Evolutionary conservation across 2,888 invertebrate genomes (phyloP).

Genomic region (Bembecia ichneumoniformis): DNA sequence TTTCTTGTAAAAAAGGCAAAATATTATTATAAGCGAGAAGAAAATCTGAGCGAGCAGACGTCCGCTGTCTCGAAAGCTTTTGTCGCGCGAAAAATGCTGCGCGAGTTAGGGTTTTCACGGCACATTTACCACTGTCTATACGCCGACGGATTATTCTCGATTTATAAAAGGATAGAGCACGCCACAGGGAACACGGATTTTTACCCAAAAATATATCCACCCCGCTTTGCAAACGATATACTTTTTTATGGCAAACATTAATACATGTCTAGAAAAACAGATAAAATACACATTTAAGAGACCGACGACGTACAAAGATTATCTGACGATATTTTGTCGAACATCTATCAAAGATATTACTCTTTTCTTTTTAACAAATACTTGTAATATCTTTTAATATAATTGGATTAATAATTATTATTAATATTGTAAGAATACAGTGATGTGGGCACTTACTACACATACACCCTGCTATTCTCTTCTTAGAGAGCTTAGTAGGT

Average conservation of each 20-base stretch:
- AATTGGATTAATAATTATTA: background rate
- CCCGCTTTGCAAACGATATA: constrained; percentile 23
- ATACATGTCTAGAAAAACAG: constrained; percentile 16
- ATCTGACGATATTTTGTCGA: too few relatives aligned
- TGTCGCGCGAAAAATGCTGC: constrained; percentile 58
- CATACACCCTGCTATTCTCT: too few relatives aligned
- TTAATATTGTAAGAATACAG: constrained; percentile 6
- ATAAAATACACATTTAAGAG: constrained; percentile 18
- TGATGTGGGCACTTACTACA: too few relatives aligned
- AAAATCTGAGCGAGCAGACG: constrained; percentile 27
- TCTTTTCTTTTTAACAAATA: too few relatives aligned
- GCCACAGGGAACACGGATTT: constrained; percentile 43
- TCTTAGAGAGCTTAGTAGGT: too few relatives aligned
- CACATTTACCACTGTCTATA: constrained; percentile 57
- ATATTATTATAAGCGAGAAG: constrained; percentile 14
- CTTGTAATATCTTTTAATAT: too few relatives aligned
- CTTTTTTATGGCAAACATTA: constrained; percentile 11
- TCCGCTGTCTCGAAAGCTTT: constrained; percentile 47
- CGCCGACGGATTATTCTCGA: constrained; percentile 50
- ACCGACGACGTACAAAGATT: constrained; percentile 7
- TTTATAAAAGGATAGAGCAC: constrained; percentile 59
- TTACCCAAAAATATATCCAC: constrained; percentile 37
- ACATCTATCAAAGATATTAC: too few relatives aligned
- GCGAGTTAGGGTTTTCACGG: constrained; percentile 56
- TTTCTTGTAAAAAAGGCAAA: background rate